Base-by-base conservation (phyloP, 35 echinoderm and acorn worm genomes). In the Anneissia japonica region DNA sequence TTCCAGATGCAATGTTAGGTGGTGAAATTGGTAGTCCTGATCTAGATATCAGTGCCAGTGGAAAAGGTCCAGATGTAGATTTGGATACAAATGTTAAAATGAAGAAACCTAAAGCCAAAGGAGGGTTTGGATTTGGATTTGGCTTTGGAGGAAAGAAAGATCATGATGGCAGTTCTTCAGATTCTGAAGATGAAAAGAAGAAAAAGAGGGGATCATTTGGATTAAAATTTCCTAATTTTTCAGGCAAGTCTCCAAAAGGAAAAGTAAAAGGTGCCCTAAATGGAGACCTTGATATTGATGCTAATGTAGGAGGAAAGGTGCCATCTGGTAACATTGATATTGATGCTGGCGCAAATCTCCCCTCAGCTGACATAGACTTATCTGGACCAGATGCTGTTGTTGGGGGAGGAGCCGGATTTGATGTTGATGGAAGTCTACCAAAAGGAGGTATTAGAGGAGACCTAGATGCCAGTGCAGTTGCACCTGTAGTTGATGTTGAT, bases 11-110 rank as follows among this genome's bases (percentile, higher is more conserved):
- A n/a, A n/a, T n/a, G n/a, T n/a, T 19, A 23, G 76, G 4, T 77
- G 23, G 4, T 75, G 23, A 30, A 30, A 23, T 77, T 34, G 76
- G 14, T 32, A 31, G 1, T 23, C 51, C 51, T n/a, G 86, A 82
- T 81, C 78, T 72, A 30, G 76, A 90, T 41, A 41, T 90, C 0
- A 84, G 80, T 37, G 79, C 79, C 37, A 76, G 31, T 82, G 74
- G 46, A 39, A 72, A 82, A 72, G 89, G 73, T 16, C 51, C 51
- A 3, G 51, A 64, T 64, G 51, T 64, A 64, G 51, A 64, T 64
- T 12, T 64, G 19, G 19, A 64, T 64, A 26, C 51, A 9, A 23
- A 64, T 64, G 9, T 64, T 64, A 64, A 64, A 23, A 23, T 64
- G 19, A 64, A 64, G 51, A 64, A 64, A 64, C 51, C 51, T 16